Evolutionary conservation across 2,113 vertebrate species (phyloP).

Genomic region (Piprites chloris): DNA sequence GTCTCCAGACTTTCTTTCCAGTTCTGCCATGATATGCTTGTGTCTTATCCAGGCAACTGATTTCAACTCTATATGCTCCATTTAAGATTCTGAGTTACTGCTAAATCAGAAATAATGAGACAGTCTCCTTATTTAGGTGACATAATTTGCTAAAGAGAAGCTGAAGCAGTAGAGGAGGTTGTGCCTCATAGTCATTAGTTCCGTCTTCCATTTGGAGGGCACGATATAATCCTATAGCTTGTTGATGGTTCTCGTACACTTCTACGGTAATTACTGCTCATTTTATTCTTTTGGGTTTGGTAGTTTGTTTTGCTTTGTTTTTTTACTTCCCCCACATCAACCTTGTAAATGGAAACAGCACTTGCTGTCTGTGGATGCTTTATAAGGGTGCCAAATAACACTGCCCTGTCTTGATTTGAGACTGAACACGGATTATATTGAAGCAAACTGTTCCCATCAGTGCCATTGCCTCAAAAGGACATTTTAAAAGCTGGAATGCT

Average conservation of each 20-base stretch:
- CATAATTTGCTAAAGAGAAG: not conserved
- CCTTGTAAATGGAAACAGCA: not conserved
- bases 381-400: not conserved
- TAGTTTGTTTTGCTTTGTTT: not conserved
- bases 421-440: not conserved
- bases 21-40: not conserved
- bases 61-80: not conserved
- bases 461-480: not conserved
- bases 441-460: not conserved
- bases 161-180: not conserved
- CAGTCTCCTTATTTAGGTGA: not conserved
- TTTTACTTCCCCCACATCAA: not conserved
- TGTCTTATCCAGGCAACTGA: not conserved
- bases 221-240: not conserved
- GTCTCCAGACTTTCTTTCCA: not conserved
- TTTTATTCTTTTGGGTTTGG: not conserved
- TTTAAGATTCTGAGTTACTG: not conserved
- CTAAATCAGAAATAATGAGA: not conserved
- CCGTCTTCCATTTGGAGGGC: not conserved
- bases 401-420: not conserved
- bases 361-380: not conserved
- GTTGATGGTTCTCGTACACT: not conserved
- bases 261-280: not conserved
- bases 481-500: not conserved
- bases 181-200: not conserved